A percentile compares a stretch with the other conserved stretches of the same genome.
phyloP scores from a whole-genome alignment of 2,888 invertebrate genomes.

The Luperina testacea region DNA sequence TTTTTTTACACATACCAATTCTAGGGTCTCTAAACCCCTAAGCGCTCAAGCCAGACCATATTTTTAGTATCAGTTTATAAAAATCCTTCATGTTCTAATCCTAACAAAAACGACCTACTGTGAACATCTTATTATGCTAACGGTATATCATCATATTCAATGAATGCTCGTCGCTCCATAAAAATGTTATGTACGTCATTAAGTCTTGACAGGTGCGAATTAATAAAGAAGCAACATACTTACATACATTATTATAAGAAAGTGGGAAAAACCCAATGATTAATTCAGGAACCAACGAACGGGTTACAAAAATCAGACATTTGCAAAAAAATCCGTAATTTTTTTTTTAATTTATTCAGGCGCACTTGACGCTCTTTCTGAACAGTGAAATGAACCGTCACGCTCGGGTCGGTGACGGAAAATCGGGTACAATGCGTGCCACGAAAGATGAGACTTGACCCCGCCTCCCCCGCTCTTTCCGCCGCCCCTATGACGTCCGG shows the following conservation, averaged over 20 bases:
- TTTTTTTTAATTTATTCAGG: too few species aligned
- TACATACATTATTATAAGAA: slow-evolving; percentile 11
- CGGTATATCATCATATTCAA: slow-evolving; percentile 29
- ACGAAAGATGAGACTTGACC: too few species aligned
- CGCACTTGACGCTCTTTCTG: too few species aligned
- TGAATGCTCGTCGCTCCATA: not conserved
- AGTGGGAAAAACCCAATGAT: not conserved
- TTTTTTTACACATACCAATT: not conserved
- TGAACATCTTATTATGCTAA: slow-evolving; percentile 5
- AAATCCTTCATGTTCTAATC: not conserved
- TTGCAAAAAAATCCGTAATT: not conserved
- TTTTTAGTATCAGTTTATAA: not conserved
- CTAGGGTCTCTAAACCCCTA: not conserved
- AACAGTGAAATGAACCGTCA: too few species aligned
- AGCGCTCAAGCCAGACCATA: not conserved
- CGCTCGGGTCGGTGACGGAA: too few species aligned
- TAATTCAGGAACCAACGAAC: not conserved
- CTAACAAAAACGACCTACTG: not conserved
- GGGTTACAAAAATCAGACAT: not conserved
- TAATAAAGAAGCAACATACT: slow-evolving; percentile 8
- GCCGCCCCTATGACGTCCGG: too few species aligned
- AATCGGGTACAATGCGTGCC: too few species aligned
- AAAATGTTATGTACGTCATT: slow-evolving; percentile 8
- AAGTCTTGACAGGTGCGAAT: slow-evolving; percentile 35
- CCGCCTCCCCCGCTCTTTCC: too few species aligned